Conservation (phyloP, 2,797 vertebrate species). For the Diplodus sargus region DNA sequence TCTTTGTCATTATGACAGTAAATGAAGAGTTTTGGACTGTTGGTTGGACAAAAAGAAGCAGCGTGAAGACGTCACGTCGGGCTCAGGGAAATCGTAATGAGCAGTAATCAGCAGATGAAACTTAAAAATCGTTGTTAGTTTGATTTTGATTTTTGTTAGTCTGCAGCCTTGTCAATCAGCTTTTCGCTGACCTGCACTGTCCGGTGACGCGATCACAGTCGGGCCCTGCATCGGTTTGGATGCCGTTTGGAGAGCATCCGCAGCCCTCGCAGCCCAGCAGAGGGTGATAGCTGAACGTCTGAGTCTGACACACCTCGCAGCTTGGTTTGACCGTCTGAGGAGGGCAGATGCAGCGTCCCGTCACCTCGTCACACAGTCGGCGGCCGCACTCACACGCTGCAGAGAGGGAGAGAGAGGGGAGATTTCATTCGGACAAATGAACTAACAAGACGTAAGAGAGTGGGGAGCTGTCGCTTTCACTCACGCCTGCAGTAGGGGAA, state of each 20-base stretch:
- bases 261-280: constrained; percentile 91
- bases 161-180: background rate
- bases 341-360: constrained; percentile 92
- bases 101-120: no score
- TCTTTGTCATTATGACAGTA: no score
- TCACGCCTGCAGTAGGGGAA: constrained; percentile 94
- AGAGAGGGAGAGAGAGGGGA: background rate
- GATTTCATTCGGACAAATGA: background rate
- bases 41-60: no score
- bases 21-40: no score
- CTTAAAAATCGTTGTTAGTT: no score
- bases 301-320: constrained; percentile 87
- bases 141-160: no score
- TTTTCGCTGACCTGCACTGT: constrained; percentile 90
- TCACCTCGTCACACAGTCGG: constrained; percentile 90
- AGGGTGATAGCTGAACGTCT: constrained; percentile 92
- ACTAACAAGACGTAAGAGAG: background rate
- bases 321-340: constrained; percentile 88
- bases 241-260: constrained; percentile 88
- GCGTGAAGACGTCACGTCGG: no score
- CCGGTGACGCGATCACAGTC: constrained; percentile 87
- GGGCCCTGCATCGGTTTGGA: constrained; percentile 48
- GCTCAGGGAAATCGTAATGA: no score
- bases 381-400: constrained; percentile 89
- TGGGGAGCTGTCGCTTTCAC: constrained; percentile 56